Percentiles rank a stretch among this genome's conserved stretches.
Conservation (phyloP, 1,140 invertebrate genomes). For the Bombus confusus region DNA sequence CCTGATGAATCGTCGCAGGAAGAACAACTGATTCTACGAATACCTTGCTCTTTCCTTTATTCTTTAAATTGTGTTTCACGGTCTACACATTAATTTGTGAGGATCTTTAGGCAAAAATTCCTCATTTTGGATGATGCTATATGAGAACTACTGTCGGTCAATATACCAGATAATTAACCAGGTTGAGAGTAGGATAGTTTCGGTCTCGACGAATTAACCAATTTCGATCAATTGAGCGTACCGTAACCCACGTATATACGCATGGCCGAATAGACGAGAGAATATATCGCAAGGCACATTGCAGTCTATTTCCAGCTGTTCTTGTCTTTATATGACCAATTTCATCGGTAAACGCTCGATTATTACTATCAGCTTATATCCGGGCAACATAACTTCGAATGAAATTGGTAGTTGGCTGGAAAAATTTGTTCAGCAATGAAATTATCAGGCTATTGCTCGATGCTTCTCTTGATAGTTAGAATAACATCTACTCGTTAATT, state of each 20-base stretch:
- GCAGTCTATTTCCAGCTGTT: background rate
- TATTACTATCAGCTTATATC: conserved; percentile 22
- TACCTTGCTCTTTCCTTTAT: background rate
- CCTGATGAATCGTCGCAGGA: conserved; percentile 14
- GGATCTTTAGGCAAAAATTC: background rate
- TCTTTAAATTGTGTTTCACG: no score
- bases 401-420: background rate
- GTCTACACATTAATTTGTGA: background rate
- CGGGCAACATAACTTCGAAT: background rate
- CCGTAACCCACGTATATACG: conserved; percentile 37
- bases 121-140: background rate
- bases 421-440: background rate
- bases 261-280: background rate
- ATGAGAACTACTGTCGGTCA: conserved; percentile 19
- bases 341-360: background rate
- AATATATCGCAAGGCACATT: background rate
- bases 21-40: conserved; percentile 5
- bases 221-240: conserved; percentile 65
- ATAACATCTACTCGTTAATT: background rate
- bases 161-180: conserved; percentile 46
- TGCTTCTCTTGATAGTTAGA: background rate
- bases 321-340: background rate
- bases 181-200: conserved; percentile 40
- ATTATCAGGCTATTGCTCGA: background rate
- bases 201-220: conserved; percentile 59